phyloP scores from a whole-genome alignment of 2,113 vertebrate species.

The Notarius quadriscutis region DNA sequence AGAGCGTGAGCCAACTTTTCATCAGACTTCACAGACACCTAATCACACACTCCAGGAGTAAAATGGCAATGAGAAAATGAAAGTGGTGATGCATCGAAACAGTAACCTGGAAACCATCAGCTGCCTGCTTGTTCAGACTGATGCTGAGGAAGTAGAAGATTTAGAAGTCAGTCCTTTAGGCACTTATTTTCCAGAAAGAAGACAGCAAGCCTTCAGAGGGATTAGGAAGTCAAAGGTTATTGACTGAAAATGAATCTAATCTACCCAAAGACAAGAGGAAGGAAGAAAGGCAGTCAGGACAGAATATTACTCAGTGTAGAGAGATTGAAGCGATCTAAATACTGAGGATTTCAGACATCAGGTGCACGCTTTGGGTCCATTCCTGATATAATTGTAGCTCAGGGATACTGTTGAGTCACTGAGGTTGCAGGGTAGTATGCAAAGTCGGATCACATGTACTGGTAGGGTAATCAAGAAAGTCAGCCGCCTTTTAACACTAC shows the following conservation, averaged over 20 bases:
- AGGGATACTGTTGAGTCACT: background rate
- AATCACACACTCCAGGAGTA: background rate
- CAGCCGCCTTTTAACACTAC: background rate
- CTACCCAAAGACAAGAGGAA: background rate
- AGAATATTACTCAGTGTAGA: background rate
- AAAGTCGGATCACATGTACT: background rate
- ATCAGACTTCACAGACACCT: background rate
- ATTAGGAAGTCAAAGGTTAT: background rate
- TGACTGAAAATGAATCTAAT: background rate
- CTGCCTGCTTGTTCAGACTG: background rate
- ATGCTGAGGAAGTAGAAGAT: background rate
- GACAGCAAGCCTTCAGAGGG: background rate
- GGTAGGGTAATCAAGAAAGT: background rate
- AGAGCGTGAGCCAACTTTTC: background rate
- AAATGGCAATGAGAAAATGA: background rate
- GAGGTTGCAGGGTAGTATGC: background rate
- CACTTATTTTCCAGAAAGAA: background rate
- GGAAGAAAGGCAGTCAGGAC: background rate
- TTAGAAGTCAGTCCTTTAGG: background rate
- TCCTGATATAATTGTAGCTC: background rate
- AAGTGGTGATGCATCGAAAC: background rate
- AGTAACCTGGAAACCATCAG: conserved; percentile 3
- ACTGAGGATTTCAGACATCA: background rate
- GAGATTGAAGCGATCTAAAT: background rate
- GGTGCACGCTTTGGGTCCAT: background rate